phyloP scores from a whole-genome alignment of 2,797 vertebrate species.

The Streptopelia turtur region DNA sequence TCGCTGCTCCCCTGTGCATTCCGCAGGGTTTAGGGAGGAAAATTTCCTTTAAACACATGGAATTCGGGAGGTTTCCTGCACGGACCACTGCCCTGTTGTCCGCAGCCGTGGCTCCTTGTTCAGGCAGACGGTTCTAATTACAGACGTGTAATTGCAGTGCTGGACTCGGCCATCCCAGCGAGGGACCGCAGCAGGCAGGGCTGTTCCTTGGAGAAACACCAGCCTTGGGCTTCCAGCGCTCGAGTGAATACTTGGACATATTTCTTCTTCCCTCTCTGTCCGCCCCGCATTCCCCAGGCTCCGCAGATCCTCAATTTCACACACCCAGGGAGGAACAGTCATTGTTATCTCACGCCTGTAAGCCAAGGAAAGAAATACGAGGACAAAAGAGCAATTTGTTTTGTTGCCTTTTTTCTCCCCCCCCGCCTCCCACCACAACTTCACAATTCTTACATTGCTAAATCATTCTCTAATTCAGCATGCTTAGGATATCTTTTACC shows the following conservation, averaged over 20 bases:
- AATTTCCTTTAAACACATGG: neutral
- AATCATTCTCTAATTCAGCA: neutral
- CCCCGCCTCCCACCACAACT: neutral
- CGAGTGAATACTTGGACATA: neutral
- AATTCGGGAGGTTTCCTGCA: neutral
- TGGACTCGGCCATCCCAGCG: accelerated
- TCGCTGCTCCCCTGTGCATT: accelerated
- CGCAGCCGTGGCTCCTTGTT: neutral
- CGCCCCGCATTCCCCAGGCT: neutral
- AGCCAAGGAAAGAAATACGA: neutral
- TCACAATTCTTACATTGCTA: neutral
- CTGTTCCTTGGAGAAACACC: accelerated
- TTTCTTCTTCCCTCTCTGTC: neutral
- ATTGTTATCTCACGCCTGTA: neutral
- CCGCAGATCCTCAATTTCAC: neutral
- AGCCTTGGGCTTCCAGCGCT: neutral
- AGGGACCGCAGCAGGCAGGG: neutral
- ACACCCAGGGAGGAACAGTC: neutral
- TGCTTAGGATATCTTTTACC: neutral
- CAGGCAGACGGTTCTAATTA: neutral
- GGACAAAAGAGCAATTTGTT: neutral
- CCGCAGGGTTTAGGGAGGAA: neutral
- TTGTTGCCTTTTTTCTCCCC: neutral
- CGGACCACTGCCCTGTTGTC: neutral
- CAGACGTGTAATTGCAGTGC: neutral